Evolutionary conservation across 2,797 vertebrate genomes (phyloP).

Genomic region (Melanotaenia trifasciata): DNA sequence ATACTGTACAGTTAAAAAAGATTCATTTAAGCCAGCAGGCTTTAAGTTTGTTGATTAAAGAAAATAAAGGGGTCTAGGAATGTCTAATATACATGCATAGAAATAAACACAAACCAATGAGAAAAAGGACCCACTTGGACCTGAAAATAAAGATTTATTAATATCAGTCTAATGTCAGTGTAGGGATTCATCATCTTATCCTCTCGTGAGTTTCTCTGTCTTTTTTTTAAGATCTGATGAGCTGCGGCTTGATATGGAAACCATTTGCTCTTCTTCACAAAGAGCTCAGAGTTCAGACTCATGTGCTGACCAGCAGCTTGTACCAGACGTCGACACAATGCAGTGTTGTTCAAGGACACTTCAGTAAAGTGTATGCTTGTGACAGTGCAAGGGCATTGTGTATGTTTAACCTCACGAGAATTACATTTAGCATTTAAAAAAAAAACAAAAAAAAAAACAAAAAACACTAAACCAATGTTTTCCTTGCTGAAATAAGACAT

Average conservation of each 20-base stretch:
- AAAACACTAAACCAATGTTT: background rate
- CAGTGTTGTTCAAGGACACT: constrained; percentile 20
- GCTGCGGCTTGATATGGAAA: constrained; percentile 1
- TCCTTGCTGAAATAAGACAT: constrained; percentile 1
- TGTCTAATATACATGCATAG: background rate
- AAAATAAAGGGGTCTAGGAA: background rate
- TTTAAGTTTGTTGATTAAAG: no score
- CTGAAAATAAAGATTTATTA: background rate
- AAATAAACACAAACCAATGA: background rate
- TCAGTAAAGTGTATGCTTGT: background rate
- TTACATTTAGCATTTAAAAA: background rate
- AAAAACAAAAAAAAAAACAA: background rate
- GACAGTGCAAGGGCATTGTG: background rate
- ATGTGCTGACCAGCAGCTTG: constrained; percentile 16
- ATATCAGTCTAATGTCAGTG: background rate
- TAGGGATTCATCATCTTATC: background rate
- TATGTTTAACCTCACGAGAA: background rate
- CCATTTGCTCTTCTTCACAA: background rate
- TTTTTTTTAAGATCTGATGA: constrained; percentile 1
- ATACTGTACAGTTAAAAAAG: no score
- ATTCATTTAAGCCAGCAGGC: no score
- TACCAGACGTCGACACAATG: constrained; percentile 1
- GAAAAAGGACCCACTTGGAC: background rate
- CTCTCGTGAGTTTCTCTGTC: background rate
- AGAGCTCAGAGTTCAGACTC: constrained; percentile 16